Evolutionary conservation across 2,113 vertebrate species (phyloP).

Genomic region (Noctilio leporinus): DNA sequence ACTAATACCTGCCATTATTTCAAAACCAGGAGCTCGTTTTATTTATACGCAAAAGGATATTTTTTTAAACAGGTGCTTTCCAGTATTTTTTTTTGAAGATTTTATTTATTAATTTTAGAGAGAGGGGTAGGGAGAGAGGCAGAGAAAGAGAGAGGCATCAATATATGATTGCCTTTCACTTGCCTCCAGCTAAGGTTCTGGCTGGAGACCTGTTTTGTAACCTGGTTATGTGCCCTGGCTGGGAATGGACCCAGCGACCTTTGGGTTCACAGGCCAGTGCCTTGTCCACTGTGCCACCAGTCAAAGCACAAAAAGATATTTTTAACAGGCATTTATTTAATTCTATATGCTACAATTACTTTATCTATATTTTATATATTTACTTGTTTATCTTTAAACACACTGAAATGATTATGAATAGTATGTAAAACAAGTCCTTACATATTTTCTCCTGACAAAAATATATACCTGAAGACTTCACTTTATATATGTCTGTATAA

Average conservation of each 20-base stretch:
- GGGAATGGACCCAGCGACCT: too few relatives aligned
- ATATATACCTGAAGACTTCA: slow-evolving; percentile 45
- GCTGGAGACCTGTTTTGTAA: too few relatives aligned
- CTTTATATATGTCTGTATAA: slow-evolving; percentile 49
- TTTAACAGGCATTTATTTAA: slow-evolving; percentile 40
- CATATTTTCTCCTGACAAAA: slow-evolving; percentile 44
- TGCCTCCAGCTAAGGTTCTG: too few relatives aligned
- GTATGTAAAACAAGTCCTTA: slow-evolving; percentile 39
- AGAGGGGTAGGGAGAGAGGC: too few relatives aligned
- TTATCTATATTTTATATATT: slow-evolving; percentile 15
- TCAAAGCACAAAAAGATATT: not conserved
- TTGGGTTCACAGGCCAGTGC: too few relatives aligned
- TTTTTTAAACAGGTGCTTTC: too few relatives aligned
- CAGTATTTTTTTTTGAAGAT: too few relatives aligned
- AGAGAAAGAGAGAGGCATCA: too few relatives aligned
- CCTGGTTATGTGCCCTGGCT: too few relatives aligned
- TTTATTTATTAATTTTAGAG: too few relatives aligned
- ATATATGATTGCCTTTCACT: too few relatives aligned
- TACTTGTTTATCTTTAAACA: slow-evolving; percentile 35
- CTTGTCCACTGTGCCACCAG: too few relatives aligned
- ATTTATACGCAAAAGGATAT: slow-evolving; percentile 23
- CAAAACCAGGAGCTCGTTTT: slow-evolving; percentile 19
- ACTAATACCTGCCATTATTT: not conserved
- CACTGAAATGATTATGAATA: slow-evolving; percentile 52
- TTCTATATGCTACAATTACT: not conserved